phyloP scores from a whole-genome alignment of 2,888 invertebrate genomes.

The Ectobius pallidus region DNA sequence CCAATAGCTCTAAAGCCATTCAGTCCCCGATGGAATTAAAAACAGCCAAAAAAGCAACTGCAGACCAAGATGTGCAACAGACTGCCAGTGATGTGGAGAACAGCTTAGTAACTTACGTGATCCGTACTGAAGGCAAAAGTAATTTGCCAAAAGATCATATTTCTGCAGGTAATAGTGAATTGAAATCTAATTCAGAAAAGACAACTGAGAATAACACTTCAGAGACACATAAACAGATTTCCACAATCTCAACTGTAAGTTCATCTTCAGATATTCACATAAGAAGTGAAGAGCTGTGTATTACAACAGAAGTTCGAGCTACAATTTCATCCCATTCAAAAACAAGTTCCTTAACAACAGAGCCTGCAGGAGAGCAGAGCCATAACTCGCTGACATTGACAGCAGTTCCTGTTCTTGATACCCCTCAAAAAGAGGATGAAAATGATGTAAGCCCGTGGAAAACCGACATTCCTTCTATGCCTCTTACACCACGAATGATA shows the following conservation, averaged over 20 bases:
- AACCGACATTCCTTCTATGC: conserved; percentile 6
- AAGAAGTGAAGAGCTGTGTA: too few relatives aligned
- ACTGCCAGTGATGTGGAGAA: neutral
- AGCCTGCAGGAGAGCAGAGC: neutral
- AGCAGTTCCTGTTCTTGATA: neutral
- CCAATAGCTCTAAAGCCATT: neutral
- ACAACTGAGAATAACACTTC: too few relatives aligned
- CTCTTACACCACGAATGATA: conserved; percentile 36
- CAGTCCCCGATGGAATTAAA: conserved; percentile 30
- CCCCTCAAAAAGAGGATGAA: conserved; percentile 8
- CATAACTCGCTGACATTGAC: neutral
- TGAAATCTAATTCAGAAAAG: too few relatives aligned
- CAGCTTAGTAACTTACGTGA: neutral
- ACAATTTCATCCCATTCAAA: too few relatives aligned
- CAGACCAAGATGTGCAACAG: neutral
- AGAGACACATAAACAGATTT: too few relatives aligned
- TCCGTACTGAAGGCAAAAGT: neutral
- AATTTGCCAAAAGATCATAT: neutral
- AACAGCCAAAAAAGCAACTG: conserved; percentile 11
- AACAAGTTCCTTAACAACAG: too few relatives aligned
- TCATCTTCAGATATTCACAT: too few relatives aligned
- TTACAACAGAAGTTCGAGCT: too few relatives aligned
- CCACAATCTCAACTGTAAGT: too few relatives aligned
- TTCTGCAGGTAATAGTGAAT: neutral
- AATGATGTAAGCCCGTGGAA: neutral